Evolutionary conservation across 1,140 invertebrate species (phyloP), one percentile per base, ranked within the genome.

Genomic region (Brachionus calyciflorus): DNA sequence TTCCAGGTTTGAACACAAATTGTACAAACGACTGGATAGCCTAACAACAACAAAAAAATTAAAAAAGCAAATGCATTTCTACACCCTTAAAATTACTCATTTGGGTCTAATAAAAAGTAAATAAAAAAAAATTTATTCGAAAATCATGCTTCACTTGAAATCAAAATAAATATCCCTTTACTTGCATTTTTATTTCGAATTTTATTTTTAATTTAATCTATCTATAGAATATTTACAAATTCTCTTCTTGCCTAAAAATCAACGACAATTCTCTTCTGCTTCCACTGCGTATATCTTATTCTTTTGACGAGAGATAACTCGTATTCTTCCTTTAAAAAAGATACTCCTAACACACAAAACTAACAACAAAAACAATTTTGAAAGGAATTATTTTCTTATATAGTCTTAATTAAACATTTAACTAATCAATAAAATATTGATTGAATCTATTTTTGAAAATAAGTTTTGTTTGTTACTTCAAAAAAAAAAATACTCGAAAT

Each of bases 371-470:
- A 37, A 9, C 33, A 37, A 37, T 9, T 5, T 5, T 9, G 33
- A 9, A 37, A 37, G 9, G 33, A 37, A 37, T 37, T 37, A 9
- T 5, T 37, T 37, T 37, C 3, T 37, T 37, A 5, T 3, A 37
- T 5, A 3, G 33, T 37, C 9, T 37, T 60, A 28, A 60, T 60
- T 60, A 60, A 60, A 60, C 55, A 60, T 60, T 60, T 60, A 60
- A 33, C 55, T 60, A 60, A 60, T 60, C 55, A 40, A 60, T 60
- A 60, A 60, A 60, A 28, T 60, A 60, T 60, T 33, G 55, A 60
- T 60, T 19, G n/a, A 60, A 60, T n/a, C n/a, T n/a, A n/a, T n/a
- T n/a, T n/a, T n/a, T n/a, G n/a, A n/a, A 60, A 33, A 28, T 37
- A 28, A 60, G 55, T 33, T 33, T 60, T 37, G 33, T 33, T 60